phyloP scores from a whole-genome alignment of 2,113 vertebrate genomes.

The Parus major region DNA sequence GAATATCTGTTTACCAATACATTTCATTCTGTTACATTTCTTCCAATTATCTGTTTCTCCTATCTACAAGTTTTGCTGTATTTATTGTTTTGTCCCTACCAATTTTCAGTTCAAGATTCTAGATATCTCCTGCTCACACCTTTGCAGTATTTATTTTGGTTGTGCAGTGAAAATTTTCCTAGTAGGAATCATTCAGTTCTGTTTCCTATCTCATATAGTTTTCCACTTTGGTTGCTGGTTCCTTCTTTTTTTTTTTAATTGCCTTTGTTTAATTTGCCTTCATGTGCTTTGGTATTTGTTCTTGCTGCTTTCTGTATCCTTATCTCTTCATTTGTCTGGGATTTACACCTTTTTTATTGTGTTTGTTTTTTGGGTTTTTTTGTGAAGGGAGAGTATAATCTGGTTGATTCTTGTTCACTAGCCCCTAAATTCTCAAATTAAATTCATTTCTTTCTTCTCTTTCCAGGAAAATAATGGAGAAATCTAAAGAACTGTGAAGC shows the following conservation, averaged over 20 bases:
- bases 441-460: neutral
- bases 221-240: neutral
- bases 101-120: neutral
- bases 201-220: neutral
- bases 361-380: neutral
- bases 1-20: neutral
- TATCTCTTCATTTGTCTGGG: neutral
- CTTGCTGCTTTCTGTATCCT: neutral
- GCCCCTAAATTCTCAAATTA: neutral
- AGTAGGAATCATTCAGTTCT: neutral
- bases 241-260: neutral
- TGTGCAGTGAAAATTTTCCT: neutral
- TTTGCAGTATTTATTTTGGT: neutral
- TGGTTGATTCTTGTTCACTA: neutral
- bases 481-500: neutral
- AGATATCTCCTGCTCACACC: neutral
- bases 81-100: neutral
- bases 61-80: neutral
- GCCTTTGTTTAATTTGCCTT: neutral
- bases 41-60: neutral
- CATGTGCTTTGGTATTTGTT: neutral
- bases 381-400: neutral
- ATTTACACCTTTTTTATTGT: neutral
- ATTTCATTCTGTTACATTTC: neutral
- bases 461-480: neutral